phyloP scores from a whole-genome alignment of 2,113 vertebrate genomes.

The Ploceus nigricollis region DNA sequence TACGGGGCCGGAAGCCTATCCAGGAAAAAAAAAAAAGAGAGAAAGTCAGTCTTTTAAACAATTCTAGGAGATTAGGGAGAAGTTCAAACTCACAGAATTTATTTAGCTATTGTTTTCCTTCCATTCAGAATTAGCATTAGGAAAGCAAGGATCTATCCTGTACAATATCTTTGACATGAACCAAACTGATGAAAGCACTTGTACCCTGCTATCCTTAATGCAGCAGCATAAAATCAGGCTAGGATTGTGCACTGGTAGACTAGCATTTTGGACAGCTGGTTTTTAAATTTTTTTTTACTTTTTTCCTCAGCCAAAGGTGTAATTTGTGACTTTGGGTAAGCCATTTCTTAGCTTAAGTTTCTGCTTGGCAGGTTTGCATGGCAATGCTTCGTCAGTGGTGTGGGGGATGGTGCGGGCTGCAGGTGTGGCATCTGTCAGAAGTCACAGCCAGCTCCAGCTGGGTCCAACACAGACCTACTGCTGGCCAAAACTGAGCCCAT shows the following conservation, averaged over 20 bases:
- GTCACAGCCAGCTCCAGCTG: not conserved
- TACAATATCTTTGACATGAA: not conserved
- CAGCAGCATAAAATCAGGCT: not conserved
- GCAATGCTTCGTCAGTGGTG: not conserved
- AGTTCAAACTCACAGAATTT: not conserved
- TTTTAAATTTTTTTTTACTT: too few species aligned
- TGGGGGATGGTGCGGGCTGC: accelerated
- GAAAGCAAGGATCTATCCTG: not conserved
- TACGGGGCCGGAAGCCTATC: not conserved
- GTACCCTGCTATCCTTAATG: not conserved
- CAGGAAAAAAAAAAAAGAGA: not conserved
- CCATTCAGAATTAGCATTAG: not conserved
- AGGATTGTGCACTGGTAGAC: not conserved
- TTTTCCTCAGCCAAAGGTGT: not conserved
- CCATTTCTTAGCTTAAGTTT: not conserved
- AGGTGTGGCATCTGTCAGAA: not conserved
- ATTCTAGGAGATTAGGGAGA: not conserved
- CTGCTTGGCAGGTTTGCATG: not conserved
- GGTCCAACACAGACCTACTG: not conserved
- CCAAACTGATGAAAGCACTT: not conserved
- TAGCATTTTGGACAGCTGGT: accelerated
- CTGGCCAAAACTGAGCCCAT: not conserved
- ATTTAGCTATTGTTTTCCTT: not conserved
- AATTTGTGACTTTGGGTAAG: not conserved
- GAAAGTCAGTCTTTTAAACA: not conserved